phyloP scores from a whole-genome alignment of 2,797 vertebrate species.

The Xiphophorus birchmanni region DNA sequence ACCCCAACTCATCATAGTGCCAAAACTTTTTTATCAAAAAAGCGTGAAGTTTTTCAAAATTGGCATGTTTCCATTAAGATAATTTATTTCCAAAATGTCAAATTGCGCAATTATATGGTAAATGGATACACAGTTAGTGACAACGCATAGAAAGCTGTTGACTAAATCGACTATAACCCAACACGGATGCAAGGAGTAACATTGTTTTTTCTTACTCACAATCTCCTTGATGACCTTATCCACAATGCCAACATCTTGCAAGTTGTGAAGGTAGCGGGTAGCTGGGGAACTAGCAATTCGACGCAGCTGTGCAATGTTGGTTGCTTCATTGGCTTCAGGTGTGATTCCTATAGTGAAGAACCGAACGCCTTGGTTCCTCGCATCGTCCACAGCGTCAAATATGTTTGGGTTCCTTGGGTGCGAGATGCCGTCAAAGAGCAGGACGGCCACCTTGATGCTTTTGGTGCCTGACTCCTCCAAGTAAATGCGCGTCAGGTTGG shows the following conservation, averaged over 20 bases:
- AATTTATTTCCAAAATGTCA: too few species aligned
- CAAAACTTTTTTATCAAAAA: too few species aligned
- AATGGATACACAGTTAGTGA: not conserved
- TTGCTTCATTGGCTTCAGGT: constrained; percentile 81
- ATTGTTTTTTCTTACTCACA: constrained; percentile 75
- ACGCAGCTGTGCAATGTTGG: constrained; percentile 84
- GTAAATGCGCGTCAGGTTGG: constrained; percentile 90
- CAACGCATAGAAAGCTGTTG: not conserved
- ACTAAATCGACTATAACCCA: not conserved
- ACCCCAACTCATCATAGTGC: too few species aligned
- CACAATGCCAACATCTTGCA: constrained; percentile 84
- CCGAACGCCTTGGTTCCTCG: constrained; percentile 88
- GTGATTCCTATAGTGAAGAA: constrained; percentile 91
- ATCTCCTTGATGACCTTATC: constrained; percentile 87
- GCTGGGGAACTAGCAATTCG: constrained; percentile 85
- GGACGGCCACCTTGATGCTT: constrained; percentile 86
- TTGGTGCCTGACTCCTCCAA: constrained; percentile 80
- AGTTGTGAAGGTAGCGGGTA: constrained; percentile 87
- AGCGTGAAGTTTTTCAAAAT: too few species aligned
- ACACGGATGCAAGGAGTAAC: not conserved
- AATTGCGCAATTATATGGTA: too few species aligned
- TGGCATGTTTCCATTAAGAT: too few species aligned
- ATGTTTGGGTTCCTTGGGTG: constrained; percentile 92
- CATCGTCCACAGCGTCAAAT: constrained; percentile 86
- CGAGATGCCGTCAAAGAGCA: constrained; percentile 87